Conservation (phyloP, 2,888 invertebrate genomes). For the Magallana nippona region DNA sequence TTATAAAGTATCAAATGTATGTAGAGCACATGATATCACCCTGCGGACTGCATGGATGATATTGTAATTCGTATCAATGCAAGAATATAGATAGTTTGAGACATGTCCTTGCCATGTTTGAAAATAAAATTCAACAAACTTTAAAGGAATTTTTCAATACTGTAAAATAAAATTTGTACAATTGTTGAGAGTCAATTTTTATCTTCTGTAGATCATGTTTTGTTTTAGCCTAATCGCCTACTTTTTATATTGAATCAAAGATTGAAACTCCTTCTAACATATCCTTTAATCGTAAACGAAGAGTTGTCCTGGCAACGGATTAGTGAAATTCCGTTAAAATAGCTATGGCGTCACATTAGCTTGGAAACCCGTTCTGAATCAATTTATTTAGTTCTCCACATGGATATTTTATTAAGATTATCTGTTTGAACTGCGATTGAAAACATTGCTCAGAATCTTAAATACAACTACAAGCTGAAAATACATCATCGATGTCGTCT, state of each 20-base stretch:
- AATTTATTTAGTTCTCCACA: slow-evolving; percentile 37
- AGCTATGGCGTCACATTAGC: slow-evolving; percentile 34
- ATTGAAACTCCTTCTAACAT: background rate
- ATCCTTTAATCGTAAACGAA: background rate
- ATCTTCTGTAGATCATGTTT: no score
- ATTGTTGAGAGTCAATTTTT: no score
- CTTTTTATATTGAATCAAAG: slow-evolving; percentile 7
- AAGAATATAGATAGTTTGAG: no score
- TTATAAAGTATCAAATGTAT: no score
- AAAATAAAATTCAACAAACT: no score
- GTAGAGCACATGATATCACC: no score
- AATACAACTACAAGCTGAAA: slow-evolving; percentile 14
- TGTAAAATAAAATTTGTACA: no score
- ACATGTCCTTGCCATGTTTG: no score
- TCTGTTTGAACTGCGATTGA: slow-evolving; percentile 34
- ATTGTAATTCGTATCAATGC: no score
- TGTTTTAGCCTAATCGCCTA: background rate
- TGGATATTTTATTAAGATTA: slow-evolving; percentile 42
- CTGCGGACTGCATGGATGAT: no score
- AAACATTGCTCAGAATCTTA: slow-evolving; percentile 21
- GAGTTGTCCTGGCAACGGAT: slow-evolving; percentile 28
- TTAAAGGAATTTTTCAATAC: no score
- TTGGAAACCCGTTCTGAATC: slow-evolving; percentile 34
- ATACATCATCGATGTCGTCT: background rate
- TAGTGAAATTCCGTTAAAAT: slow-evolving; percentile 27